Percentiles rank a stretch among this genome's conserved stretches.
phyloP scores from a whole-genome alignment of 2,797 vertebrate species.

The Siniperca scherzeri region DNA sequence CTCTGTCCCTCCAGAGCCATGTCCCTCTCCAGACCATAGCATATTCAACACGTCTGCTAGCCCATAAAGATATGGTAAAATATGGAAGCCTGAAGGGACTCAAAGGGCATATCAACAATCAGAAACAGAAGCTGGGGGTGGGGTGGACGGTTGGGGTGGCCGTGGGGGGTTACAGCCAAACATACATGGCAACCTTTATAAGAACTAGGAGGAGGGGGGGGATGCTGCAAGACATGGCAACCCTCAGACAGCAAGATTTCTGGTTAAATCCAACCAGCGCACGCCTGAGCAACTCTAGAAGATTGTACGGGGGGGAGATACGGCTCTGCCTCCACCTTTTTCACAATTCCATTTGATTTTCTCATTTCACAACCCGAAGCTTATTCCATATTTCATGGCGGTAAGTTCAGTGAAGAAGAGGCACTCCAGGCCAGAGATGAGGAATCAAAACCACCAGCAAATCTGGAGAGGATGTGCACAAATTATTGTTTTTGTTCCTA shows the following conservation, averaged over 20 bases:
- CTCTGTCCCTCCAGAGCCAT: neutral
- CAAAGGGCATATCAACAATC: slow-evolving; percentile 72
- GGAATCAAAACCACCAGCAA: slow-evolving; percentile 14
- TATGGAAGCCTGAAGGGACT: slow-evolving; percentile 76
- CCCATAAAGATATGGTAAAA: slow-evolving; percentile 78
- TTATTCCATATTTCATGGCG: slow-evolving; percentile 38
- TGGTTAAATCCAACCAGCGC: slow-evolving; percentile 40
- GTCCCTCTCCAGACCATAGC: slow-evolving; percentile 24
- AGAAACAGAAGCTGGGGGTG: slow-evolving; percentile 53
- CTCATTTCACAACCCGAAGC: slow-evolving; percentile 51
- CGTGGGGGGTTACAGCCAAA: slow-evolving; percentile 41
- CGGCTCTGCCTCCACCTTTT: slow-evolving; percentile 26
- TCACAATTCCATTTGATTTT: slow-evolving; percentile 63
- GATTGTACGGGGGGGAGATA: slow-evolving; percentile 45
- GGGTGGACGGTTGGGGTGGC: slow-evolving; percentile 31
- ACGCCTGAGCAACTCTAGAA: slow-evolving; percentile 45
- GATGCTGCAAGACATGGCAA: slow-evolving; percentile 51
- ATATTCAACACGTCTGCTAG: slow-evolving; percentile 63
- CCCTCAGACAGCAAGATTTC: slow-evolving; percentile 52
- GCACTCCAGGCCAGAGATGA: slow-evolving; percentile 4
- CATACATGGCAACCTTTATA: slow-evolving; percentile 48
- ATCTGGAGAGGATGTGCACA: neutral
- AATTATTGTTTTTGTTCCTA: neutral
- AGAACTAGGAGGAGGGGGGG: slow-evolving; percentile 10
- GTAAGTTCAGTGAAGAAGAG: slow-evolving; percentile 8